Conservation (phyloP, 2,888 invertebrate species). For the Agrotis exclamationis region DNA sequence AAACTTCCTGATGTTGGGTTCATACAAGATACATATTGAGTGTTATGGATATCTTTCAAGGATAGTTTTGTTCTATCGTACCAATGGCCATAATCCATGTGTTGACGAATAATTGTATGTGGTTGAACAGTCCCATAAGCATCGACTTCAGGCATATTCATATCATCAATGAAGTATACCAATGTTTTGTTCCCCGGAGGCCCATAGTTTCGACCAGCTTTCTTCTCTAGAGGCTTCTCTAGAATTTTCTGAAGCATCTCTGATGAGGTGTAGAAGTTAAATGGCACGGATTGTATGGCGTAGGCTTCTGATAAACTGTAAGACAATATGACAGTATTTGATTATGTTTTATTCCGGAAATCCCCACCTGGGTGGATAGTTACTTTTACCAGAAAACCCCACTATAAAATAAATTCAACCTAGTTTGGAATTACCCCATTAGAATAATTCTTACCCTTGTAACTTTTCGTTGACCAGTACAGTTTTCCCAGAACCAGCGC, state of each 20-base stretch:
- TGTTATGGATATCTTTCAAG: constrained; percentile 98
- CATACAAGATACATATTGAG: constrained; percentile 99
- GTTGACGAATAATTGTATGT: constrained; percentile 98
- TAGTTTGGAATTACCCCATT: too few species aligned
- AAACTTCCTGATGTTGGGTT: constrained; percentile 99
- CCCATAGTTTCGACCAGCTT: constrained; percentile 98
- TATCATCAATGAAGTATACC: constrained; percentile 98
- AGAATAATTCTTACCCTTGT: constrained; percentile 80
- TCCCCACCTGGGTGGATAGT: too few species aligned
- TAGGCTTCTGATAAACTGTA: constrained; percentile 95
- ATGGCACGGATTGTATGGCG: constrained; percentile 97
- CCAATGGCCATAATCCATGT: constrained; percentile 99
- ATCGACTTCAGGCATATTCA: constrained; percentile 99
- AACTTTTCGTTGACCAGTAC: constrained; percentile 94
- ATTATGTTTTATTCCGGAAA: too few species aligned
- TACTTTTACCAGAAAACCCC: too few species aligned
- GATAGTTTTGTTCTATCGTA: constrained; percentile 95
- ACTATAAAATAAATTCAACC: too few species aligned
- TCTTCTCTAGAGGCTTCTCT: constrained; percentile 98
- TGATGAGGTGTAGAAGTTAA: constrained; percentile 98
- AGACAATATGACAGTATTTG: constrained; percentile 24
- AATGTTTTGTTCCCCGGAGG: constrained; percentile 98
- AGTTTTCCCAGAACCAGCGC: constrained; percentile 98
- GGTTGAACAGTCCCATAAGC: constrained; percentile 98
- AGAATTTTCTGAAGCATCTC: constrained; percentile 98